A percentile compares a stretch with the other conserved stretches of the same genome.
phyloP scores from a whole-genome alignment of 2,113 vertebrate species.

The Anoura caudifer region DNA sequence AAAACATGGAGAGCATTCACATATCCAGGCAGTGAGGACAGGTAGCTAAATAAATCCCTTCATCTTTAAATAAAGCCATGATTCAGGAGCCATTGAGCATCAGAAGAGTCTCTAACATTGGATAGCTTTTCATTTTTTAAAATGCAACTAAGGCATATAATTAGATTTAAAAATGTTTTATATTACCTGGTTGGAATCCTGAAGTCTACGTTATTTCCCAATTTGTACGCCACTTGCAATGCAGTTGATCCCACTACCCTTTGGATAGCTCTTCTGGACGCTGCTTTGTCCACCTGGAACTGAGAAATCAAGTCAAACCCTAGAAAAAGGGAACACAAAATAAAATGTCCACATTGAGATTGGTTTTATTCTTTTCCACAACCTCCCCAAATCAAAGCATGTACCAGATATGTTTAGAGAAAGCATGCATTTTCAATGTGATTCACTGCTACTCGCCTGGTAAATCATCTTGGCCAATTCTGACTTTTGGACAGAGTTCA shows the following conservation, averaged over 20 bases:
- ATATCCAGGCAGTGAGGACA: not conserved
- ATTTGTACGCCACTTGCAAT: constrained; percentile 86
- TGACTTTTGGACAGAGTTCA: constrained; percentile 84
- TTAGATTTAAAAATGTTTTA: not conserved
- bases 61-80: constrained; percentile 32
- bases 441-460: constrained; percentile 83
- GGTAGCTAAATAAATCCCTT: constrained; percentile 27
- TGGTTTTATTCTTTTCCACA: not conserved
- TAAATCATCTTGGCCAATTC: constrained; percentile 84
- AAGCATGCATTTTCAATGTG: not conserved
- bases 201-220: constrained; percentile 89
- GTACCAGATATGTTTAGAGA: not conserved
- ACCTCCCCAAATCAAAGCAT: not conserved
- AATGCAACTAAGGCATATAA: not conserved
- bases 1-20: constrained; percentile 26
- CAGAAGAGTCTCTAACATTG: not conserved
- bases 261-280: constrained; percentile 85
- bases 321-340: constrained; percentile 66
- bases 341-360: not conserved
- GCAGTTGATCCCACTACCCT: constrained; percentile 85
- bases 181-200: constrained; percentile 89
- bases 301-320: constrained; percentile 93
- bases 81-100: constrained; percentile 20
- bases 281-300: constrained; percentile 90
- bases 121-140: not conserved